Evolutionary conservation across 2,113 vertebrate species (phyloP).

Genomic region (Egretta garzetta): DNA sequence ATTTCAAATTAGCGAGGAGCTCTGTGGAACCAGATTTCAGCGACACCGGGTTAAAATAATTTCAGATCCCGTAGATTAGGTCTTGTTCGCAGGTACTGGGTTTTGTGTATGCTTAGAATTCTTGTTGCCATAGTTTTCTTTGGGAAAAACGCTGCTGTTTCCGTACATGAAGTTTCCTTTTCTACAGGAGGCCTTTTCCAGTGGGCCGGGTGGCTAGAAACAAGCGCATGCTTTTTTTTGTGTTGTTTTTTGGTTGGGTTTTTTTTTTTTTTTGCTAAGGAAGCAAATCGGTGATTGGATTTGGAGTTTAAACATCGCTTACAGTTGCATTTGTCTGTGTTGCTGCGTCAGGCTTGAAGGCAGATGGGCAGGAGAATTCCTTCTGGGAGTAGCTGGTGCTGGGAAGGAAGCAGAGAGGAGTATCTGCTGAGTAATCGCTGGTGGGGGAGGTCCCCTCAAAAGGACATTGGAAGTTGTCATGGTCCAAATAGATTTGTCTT

Average conservation of each 20-base stretch:
- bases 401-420: neutral
- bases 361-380: constrained; percentile 22
- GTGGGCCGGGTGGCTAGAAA: neutral
- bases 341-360: neutral
- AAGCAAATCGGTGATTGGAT: neutral
- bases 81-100: neutral
- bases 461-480: neutral
- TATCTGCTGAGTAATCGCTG: constrained; percentile 10
- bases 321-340: neutral
- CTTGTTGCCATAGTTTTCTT: neutral
- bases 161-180: neutral
- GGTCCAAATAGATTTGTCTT: neutral
- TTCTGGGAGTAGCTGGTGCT: neutral
- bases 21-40: neutral
- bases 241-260: neutral
- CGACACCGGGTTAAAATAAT: neutral
- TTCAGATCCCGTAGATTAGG: neutral
- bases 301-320: neutral
- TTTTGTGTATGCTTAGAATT: neutral
- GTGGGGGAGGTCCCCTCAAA: neutral
- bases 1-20: neutral
- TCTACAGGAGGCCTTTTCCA: neutral
- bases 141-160: neutral
- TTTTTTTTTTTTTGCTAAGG: neutral
- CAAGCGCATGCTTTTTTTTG: neutral